Percentiles rank a stretch among this genome's conserved stretches.
phyloP scores from a whole-genome alignment of 2,113 vertebrate species.

The Lycaon pictus region DNA sequence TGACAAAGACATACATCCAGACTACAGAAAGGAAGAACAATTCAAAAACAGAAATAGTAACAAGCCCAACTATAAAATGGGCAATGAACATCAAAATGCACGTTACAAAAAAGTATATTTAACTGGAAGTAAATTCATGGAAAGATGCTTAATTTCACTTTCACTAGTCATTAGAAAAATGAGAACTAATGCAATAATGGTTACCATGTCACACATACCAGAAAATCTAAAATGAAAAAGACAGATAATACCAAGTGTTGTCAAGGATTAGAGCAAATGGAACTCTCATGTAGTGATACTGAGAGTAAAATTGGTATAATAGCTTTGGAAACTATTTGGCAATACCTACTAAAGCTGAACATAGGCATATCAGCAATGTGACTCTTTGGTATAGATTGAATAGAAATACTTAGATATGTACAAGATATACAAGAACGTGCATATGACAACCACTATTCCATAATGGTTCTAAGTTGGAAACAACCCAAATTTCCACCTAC shows the following conservation, averaged over 20 bases:
- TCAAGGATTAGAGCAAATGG: neutral
- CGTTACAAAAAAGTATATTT: neutral
- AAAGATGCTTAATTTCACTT: neutral
- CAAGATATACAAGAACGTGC: neutral
- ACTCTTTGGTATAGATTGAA: neutral
- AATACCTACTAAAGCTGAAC: neutral
- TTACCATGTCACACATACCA: neutral
- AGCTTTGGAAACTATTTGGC: neutral
- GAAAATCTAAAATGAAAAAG: slow-evolving; percentile 21
- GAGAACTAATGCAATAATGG: neutral
- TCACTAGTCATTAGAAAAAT: neutral
- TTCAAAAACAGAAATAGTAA: neutral
- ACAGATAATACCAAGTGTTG: neutral
- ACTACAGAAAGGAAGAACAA: neutral
- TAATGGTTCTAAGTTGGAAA: neutral
- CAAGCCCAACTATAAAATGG: neutral
- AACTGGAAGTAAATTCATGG: neutral
- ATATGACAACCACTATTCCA: neutral
- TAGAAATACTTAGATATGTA: slow-evolving; percentile 1
- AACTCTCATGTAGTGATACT: neutral
- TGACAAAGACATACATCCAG: neutral
- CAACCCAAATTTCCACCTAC: neutral
- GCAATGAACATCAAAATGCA: neutral
- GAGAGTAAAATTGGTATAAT: neutral
- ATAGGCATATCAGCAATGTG: neutral